Evolutionary conservation across 2,888 invertebrate species (phyloP).

Genomic region (Synanthedon formicaeformis): DNA sequence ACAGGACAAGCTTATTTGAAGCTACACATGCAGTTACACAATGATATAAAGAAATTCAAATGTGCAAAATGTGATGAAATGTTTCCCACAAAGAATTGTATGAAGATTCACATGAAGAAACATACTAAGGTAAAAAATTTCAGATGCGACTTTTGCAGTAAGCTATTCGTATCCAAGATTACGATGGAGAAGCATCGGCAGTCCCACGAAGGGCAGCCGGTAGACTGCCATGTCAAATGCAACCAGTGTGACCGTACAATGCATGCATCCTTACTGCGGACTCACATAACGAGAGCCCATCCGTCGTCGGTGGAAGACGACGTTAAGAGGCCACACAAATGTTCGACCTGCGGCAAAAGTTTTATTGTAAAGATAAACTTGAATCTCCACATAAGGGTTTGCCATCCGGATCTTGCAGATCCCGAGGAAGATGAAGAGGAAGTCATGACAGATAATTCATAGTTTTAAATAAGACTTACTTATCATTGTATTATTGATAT

Average conservation of each 20-base stretch:
- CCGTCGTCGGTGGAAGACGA: conserved; percentile 48
- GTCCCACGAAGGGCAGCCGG: conserved; percentile 55
- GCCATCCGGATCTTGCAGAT: conserved; percentile 58
- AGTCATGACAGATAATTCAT: conserved; percentile 60
- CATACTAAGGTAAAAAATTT: conserved; percentile 64
- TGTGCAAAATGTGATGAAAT: conserved; percentile 62
- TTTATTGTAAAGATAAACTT: conserved; percentile 62
- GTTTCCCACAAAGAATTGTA: conserved; percentile 60
- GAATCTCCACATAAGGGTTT: conserved; percentile 58
- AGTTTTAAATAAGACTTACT: conserved; percentile 24
- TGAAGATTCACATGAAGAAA: conserved; percentile 63
- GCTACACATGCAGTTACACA: conserved; percentile 61
- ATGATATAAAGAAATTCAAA: conserved; percentile 61
- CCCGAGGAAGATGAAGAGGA: conserved; percentile 63
- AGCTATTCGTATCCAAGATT: conserved; percentile 59
- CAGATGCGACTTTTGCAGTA: conserved; percentile 57
- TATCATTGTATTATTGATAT: conserved; percentile 27
- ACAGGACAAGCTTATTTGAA: conserved; percentile 62
- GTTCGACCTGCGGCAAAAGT: conserved; percentile 57
- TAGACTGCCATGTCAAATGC: conserved; percentile 61
- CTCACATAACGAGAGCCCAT: conserved; percentile 51
- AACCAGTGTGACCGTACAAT: conserved; percentile 56
- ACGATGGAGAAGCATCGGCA: conserved; percentile 62
- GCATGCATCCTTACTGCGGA: conserved; percentile 51
- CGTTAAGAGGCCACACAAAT: conserved; percentile 58